Base-by-base conservation (phyloP, 1,140 invertebrate genomes). In the Lineus longissimus region DNA sequence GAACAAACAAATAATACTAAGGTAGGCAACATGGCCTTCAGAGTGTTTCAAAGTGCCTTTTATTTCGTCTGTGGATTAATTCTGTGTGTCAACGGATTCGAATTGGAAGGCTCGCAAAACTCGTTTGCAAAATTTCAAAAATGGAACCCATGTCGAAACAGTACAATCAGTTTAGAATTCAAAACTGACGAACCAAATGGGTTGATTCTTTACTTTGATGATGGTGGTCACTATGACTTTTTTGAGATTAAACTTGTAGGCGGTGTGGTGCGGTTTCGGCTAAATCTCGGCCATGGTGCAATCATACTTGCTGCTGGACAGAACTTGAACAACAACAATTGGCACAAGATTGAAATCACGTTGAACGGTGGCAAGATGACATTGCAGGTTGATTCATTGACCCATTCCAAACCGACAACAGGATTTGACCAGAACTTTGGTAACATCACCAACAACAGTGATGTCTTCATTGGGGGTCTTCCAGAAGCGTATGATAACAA, bases 221-320 rank as follows among this genome's bases (percentile, higher is more conserved):
- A 97, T 77, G 93, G 94, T 4, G 92, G 92, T 13, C 91, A 90
- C 19, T 92, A 93, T 73, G 93, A 97, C 79, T 98, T 97, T 83
- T 94, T 97, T 79, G 93, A 96, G 82, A 81, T 97, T 56, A 97
- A 95, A 76, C 83, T 98, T 17, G 91, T 97, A 4, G 92, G 94
- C 75, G 92, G 94, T 23, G 88, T 88, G 0, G 82, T 97, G n/a
- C 70, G 92, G 86, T 88, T 94, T 0, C 89, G 91, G 45, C 89
- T 92, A 70, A 73, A 72, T 58, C 61, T 74, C n/a, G 73, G 73
- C 1, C 69, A 70, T 60, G 71, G 66, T 19, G 67, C 13, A 45
- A 62, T 15, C 36, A 66, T 73, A 29, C 66, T 75, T 2, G 62
- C 59, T 19, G 62, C 71, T 4, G 72, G 69, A 27, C 51, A 55